A percentile compares a stretch with the other conserved stretches of the same genome.
phyloP scores from a whole-genome alignment of 2,888 invertebrate genomes.

The Synergus umbraculus region DNA sequence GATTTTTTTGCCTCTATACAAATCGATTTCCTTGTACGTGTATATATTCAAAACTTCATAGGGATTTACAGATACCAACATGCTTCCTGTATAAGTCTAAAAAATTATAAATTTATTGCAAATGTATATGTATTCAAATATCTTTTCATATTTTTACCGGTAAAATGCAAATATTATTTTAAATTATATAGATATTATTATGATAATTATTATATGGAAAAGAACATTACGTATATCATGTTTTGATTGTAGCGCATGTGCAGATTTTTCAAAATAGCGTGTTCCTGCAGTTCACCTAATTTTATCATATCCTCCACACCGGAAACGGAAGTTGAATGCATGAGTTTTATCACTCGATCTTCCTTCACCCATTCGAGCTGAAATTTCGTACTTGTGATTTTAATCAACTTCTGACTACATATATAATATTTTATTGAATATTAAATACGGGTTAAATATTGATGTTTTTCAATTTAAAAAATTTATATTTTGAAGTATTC shows the following conservation, averaged over 20 bases:
- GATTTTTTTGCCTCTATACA: slow-evolving; percentile 89
- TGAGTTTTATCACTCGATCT: slow-evolving; percentile 83
- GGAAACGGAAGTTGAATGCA: slow-evolving; percentile 88
- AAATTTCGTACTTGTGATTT: slow-evolving; percentile 41
- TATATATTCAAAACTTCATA: slow-evolving; percentile 97
- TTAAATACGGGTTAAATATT: background rate
- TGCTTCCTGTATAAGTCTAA: slow-evolving; percentile 96
- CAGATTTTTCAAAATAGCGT: slow-evolving; percentile 94
- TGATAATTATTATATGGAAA: background rate
- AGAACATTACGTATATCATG: slow-evolving; percentile 90
- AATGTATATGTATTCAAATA: slow-evolving; percentile 31
- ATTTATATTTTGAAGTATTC: background rate
- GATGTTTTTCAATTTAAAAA: background rate
- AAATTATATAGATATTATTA: background rate
- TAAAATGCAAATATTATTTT: background rate
- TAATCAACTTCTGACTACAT: slow-evolving; percentile 17
- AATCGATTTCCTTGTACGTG: slow-evolving; percentile 90
- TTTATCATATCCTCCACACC: slow-evolving; percentile 98
- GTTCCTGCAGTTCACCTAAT: slow-evolving; percentile 95
- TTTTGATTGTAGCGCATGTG: slow-evolving; percentile 92
- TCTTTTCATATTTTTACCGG: background rate
- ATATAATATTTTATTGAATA: background rate
- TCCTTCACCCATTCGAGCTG: slow-evolving; percentile 69
- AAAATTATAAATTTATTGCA: slow-evolving; percentile 54
- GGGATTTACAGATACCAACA: slow-evolving; percentile 97